Percentiles rank a stretch among this genome's conserved stretches.
phyloP scores from a whole-genome alignment of 2,797 vertebrate genomes.

The Pangasius djambal region DNA sequence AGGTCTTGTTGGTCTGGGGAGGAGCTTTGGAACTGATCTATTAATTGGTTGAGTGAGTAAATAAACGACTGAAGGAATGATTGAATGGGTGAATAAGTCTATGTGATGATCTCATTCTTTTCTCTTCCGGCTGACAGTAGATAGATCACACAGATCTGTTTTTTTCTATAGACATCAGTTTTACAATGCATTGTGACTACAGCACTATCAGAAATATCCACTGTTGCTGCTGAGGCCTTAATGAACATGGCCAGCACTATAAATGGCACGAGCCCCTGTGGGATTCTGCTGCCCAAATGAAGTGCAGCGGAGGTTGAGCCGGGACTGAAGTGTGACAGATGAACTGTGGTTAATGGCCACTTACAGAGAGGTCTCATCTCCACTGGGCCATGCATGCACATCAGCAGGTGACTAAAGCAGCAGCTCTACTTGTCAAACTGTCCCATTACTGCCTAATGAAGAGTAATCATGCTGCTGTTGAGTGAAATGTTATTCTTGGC shows the following conservation, averaged over 20 bases:
- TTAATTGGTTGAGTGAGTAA: constrained; percentile 45
- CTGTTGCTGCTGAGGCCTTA: constrained; percentile 69
- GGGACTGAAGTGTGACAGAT: constrained; percentile 74
- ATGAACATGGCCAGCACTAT: constrained; percentile 74
- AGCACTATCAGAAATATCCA: constrained; percentile 47
- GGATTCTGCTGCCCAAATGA: constrained; percentile 80
- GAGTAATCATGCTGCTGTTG: constrained; percentile 65
- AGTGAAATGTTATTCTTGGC: constrained; percentile 61
- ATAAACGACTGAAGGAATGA: constrained; percentile 26
- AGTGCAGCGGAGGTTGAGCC: constrained; percentile 77
- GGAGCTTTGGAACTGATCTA: constrained; percentile 12
- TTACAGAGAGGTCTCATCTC: constrained; percentile 73
- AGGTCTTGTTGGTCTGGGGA: constrained; percentile 41
- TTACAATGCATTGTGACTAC: constrained; percentile 28
- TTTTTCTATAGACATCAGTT: constrained; percentile 9
- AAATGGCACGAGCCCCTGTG: constrained; percentile 74
- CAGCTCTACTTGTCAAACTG: constrained; percentile 76
- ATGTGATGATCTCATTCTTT: background rate
- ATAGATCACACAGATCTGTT: constrained; percentile 19
- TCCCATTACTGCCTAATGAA: constrained; percentile 77
- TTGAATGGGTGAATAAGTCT: constrained; percentile 5
- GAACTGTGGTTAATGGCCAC: constrained; percentile 72
- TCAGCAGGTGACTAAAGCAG: constrained; percentile 74
- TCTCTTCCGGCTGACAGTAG: constrained; percentile 8
- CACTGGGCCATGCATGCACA: constrained; percentile 69